Percentiles rank a stretch among this genome's conserved stretches.
Evolutionary conservation across 2,797 vertebrate genomes (phyloP).

Genomic region (Steatocranus sp.): DNA sequence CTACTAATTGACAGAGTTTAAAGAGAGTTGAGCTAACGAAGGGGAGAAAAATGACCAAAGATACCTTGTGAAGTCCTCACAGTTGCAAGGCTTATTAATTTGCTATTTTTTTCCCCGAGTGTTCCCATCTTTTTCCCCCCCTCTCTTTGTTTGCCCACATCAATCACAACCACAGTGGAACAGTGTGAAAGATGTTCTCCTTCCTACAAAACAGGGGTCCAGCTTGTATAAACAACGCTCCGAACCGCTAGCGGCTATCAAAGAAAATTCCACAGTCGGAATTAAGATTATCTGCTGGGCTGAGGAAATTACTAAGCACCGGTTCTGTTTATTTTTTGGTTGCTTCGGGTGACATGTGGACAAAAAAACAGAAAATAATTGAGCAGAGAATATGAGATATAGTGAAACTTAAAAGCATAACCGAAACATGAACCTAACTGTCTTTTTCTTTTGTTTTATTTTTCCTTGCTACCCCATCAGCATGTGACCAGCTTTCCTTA

Average conservation of each 20-base stretch:
- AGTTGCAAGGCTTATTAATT: background rate
- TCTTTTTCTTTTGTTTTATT: background rate
- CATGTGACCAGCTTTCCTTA: conserved; percentile 96
- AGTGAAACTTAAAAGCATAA: background rate
- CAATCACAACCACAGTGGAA: background rate
- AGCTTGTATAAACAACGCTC: background rate
- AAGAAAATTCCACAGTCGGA: background rate
- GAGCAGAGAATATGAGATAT: background rate
- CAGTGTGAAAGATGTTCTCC: background rate
- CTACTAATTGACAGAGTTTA: background rate
- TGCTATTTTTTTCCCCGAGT: background rate
- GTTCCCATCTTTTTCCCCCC: rapidly evolving
- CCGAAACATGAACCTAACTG: background rate
- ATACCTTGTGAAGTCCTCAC: background rate
- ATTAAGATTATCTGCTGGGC: background rate
- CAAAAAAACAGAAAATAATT: background rate
- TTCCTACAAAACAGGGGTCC: background rate
- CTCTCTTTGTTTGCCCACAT: background rate
- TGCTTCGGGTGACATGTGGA: background rate
- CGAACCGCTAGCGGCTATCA: background rate
- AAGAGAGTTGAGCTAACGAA: background rate
- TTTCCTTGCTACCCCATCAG: conserved; percentile 59
- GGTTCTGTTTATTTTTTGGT: background rate
- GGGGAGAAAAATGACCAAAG: background rate
- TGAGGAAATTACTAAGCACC: background rate